Evolutionary conservation across 1,140 invertebrate species (phyloP), one percentile per base, ranked within the genome.

Genomic region (Cryptotermes secundus): DNA sequence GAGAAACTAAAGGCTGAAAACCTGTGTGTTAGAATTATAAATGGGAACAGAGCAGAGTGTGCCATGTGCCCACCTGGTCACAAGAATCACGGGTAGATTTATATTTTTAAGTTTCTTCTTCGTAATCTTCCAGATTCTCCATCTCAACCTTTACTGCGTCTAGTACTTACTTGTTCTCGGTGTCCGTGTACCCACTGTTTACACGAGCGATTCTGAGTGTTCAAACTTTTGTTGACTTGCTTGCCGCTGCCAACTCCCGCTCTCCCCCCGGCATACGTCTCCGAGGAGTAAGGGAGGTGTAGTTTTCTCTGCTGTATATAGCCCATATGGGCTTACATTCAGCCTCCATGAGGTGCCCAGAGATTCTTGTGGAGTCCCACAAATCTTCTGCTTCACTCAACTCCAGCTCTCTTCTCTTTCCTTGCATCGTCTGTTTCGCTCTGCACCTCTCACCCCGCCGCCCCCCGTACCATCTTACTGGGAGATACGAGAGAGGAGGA

Each of bases 351-450:
- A 4, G 14, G n/a, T 72, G 59, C 31, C 59, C 59, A 31, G 59
- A n/a, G 59, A 72, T 72, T 31, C 59, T 72, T 72, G 26, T 72
- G 59, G 26, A 31, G 59, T 72, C 59, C 59, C 59, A n/a, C 59
- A 72, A 72, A 72, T 72, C 59, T 72, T 72, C 59, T 19, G n/a
- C 59, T 72, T 72, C 59, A 72, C 59, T 72, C 26, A 14, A 49
- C 59, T 72, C n/a, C 59, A 2, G 26, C 26, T n/a, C 26, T 72
- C 3, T 26, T 72, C 59, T 72, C 14, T 72, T 26, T 12, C 1
- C 59, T 72, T n/a, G 59, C 59, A 49, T 49, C 45, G 16, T 49
- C 4, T 49, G 45, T 49, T 49, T 49, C 45, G 3, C 16, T 49
- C 45, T 4, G 22, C 45, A 49, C 45, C 45, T 49, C 22, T 19